These are phyloP conservation scores for Drosophila tristis DNA, from an alignment of 1,140 invertebrate genomes.

Conservation along the genomic window DNA sequence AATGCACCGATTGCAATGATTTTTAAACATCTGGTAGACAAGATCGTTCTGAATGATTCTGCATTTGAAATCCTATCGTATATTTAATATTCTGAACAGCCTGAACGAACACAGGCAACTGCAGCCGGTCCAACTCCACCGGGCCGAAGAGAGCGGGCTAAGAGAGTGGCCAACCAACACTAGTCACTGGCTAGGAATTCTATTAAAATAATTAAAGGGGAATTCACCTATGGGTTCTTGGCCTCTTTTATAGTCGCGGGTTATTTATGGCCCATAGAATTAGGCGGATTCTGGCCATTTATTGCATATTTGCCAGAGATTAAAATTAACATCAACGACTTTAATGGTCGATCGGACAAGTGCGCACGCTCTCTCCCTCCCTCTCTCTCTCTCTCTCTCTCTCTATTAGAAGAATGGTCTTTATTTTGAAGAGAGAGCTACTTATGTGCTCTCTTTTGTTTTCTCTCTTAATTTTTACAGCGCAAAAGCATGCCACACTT, in stretches of 20 bases:
- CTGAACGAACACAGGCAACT: too few species aligned
- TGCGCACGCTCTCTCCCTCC: not conserved
- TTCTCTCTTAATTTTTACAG: accelerated
- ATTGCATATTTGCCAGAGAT: slow-evolving; percentile 9
- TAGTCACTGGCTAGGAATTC: slow-evolving; percentile 34
- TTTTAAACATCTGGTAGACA: too few species aligned
- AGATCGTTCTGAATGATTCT: too few species aligned
- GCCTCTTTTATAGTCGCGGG: slow-evolving; percentile 1
- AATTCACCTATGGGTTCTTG: slow-evolving; percentile 4
- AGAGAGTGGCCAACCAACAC: slow-evolving; percentile 15
- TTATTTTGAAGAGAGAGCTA: not conserved
- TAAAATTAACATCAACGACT: not conserved
- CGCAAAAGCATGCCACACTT: slow-evolving; percentile 44
- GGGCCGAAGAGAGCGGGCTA: not conserved
- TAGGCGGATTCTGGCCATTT: slow-evolving; percentile 10
- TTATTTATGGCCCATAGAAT: slow-evolving; percentile 35
- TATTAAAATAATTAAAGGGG: not conserved
- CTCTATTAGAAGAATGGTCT: not conserved
- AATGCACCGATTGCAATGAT: too few species aligned
- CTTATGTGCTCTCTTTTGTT: not conserved
- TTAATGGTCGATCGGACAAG: slow-evolving; percentile 5
- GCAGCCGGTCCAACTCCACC: too few species aligned
- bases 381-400: not conserved
- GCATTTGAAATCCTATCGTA: too few species aligned
- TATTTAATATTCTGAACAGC: too few species aligned